Evolutionary conservation across 2,113 vertebrate genomes (phyloP), one percentile per base, ranked within the genome.

Genomic region (Acanthisitta chloris): DNA sequence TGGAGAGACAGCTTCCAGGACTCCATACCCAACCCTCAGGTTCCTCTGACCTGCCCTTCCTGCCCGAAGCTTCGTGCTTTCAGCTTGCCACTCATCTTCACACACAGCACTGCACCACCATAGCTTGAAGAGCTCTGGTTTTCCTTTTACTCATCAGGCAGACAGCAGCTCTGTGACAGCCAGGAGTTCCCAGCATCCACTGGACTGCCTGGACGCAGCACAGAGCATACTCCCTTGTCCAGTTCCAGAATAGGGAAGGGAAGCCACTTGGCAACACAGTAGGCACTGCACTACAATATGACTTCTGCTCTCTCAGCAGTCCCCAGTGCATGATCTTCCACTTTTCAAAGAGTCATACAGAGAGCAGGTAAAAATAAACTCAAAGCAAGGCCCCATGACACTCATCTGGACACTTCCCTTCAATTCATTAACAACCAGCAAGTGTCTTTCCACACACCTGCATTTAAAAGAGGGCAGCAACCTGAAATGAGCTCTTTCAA

Each of bases 201-300:
- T 51, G 70, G 23, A 65, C 10, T 2, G 0, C n/a, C 33, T 33
- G 29, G 25, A 36, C 26, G 29, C 1, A 2, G 31, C 40, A 72
- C 25, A n/a, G 21, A 40, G 36, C 0, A 21, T 0, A 1, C 17
- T 84, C 58, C 23, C 17, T 57, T 36, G 45, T 24, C 40, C 2
- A 0, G 26, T 17, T 88, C 18, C 6, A 14, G 29, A 42, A 16
- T 0, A 0, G 19, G 16, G 17, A 38, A 59, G 20, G 21, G 34
- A 11, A 74, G 10, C 11, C 5, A 2, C 25, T 12, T 33, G 15
- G 29, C 36, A 25, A 66, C 3, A 1, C 31, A 15, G 7, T 8
- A 49, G 61, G n/a, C 8, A 2, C 18, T 43, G 43, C 17, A 10
- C 29, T 14, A 7, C 38, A 42, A 6, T 28, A 48, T 5, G 42